Conservation (phyloP, 2,113 vertebrate genomes). For the Colossoma macropomum region DNA sequence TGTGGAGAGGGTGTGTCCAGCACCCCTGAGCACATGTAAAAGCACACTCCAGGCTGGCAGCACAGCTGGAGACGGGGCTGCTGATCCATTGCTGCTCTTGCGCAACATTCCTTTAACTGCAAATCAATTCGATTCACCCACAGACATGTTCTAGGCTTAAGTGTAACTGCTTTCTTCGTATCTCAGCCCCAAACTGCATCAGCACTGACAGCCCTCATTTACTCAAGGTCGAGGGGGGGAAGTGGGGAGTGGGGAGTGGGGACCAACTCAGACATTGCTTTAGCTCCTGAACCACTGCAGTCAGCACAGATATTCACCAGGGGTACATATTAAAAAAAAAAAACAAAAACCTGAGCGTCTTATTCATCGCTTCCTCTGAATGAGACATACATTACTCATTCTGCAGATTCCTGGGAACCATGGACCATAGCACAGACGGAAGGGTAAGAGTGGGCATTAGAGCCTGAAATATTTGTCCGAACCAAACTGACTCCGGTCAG, state of each 20-base stretch:
- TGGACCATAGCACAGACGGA: too few relatives aligned
- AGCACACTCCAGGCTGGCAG: background rate
- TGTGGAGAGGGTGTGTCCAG: constrained; percentile 20
- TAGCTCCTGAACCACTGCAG: background rate
- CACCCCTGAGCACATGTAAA: constrained; percentile 2
- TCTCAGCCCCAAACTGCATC: background rate
- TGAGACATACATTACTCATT: background rate
- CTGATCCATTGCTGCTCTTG: background rate
- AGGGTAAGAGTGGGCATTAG: too few relatives aligned
- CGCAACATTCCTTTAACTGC: background rate
- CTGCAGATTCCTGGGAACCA: background rate
- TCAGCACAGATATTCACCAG: background rate
- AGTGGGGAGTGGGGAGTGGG: background rate
- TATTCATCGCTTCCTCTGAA: background rate
- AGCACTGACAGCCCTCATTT: background rate
- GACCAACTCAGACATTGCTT: background rate
- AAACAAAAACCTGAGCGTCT: background rate
- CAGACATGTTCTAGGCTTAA: background rate
- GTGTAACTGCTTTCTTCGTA: too few relatives aligned
- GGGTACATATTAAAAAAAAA: too few relatives aligned
- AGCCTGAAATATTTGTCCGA: too few relatives aligned
- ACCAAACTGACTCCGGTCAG: too few relatives aligned
- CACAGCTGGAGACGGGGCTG: background rate
- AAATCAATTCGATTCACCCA: background rate
- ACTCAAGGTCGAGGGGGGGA: background rate